Percentiles rank a stretch among this genome's conserved stretches.
Evolutionary conservation across 2,888 invertebrate species (phyloP).

Genomic region (Euzophera pinguis): DNA sequence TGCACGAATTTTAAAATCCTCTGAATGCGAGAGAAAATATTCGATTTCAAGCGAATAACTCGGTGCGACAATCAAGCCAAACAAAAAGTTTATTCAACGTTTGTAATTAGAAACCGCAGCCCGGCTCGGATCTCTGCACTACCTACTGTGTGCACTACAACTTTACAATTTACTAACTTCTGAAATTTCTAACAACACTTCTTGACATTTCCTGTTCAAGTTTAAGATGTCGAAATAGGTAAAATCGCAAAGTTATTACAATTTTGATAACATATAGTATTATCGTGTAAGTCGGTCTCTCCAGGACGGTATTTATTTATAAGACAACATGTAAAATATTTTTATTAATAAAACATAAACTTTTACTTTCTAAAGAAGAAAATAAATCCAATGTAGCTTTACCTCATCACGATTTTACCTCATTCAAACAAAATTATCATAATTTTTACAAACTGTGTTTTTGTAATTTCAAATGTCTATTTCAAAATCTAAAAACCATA

Average conservation of each 20-base stretch:
- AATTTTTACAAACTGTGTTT: too few relatives aligned
- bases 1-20: constrained; percentile 40
- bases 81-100: constrained; percentile 65
- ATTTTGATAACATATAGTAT: too few relatives aligned
- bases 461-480: too few relatives aligned
- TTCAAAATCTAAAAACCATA: too few relatives aligned
- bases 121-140: constrained; percentile 25
- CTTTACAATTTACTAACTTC: constrained; percentile 27
- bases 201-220: constrained; percentile 6
- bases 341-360: too few relatives aligned
- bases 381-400: too few relatives aligned
- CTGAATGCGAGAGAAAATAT: constrained; percentile 44
- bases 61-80: constrained; percentile 58
- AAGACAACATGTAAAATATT: too few relatives aligned
- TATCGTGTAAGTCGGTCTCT: too few relatives aligned
- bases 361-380: too few relatives aligned
- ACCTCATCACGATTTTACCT: too few relatives aligned
- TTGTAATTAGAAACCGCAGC: constrained; percentile 64
- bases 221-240: neutral
- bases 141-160: constrained; percentile 37
- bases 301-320: too few relatives aligned
- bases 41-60: constrained; percentile 64
- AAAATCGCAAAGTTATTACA: neutral
- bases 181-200: constrained; percentile 14
- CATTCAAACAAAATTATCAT: too few relatives aligned